phyloP scores from a whole-genome alignment of 2,888 invertebrate species.

The Caenorhabditis sulstoni region DNA sequence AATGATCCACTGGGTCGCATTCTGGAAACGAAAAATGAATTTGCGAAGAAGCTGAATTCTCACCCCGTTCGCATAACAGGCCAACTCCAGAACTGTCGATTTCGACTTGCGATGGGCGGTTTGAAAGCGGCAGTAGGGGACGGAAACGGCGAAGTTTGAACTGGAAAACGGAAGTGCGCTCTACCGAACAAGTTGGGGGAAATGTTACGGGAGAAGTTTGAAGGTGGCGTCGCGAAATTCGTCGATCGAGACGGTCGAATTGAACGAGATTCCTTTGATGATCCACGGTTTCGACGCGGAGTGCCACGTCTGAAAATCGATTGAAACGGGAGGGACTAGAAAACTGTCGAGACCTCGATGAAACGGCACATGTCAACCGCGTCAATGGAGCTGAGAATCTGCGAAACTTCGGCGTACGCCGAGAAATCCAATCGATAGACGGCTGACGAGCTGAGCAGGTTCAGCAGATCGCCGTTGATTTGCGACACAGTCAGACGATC shows the following conservation, averaged over 20 bases:
- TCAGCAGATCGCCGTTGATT: conserved; percentile 56
- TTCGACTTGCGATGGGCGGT: conserved; percentile 44
- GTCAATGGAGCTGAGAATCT: conserved; percentile 50
- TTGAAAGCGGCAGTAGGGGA: conserved; percentile 62
- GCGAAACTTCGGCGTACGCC: conserved; percentile 61
- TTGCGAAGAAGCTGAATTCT: background rate
- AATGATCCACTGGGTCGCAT: conserved; percentile 58
- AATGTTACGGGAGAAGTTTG: conserved; percentile 27
- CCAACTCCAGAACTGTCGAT: conserved; percentile 53
- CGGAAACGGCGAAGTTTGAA: conserved; percentile 28
- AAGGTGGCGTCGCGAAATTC: conserved; percentile 56
- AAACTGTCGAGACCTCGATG: conserved; percentile 29
- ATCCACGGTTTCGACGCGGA: conserved; percentile 59
- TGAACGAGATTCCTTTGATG: conserved; percentile 62
- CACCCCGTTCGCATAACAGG: conserved; percentile 64
- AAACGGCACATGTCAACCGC: conserved; percentile 60
- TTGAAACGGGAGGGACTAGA: too few species aligned
- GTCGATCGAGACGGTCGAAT: conserved; percentile 62
- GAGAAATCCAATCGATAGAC: conserved; percentile 56
- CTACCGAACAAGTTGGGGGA: background rate
- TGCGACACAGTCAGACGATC: conserved; percentile 44
- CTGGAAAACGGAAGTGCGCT: too few species aligned
- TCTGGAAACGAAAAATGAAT: conserved; percentile 19
- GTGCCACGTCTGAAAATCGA: conserved; percentile 25
- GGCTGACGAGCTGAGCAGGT: conserved; percentile 18